phyloP scores from a whole-genome alignment of 2,888 invertebrate genomes.

The Drosophila ezoana region DNA sequence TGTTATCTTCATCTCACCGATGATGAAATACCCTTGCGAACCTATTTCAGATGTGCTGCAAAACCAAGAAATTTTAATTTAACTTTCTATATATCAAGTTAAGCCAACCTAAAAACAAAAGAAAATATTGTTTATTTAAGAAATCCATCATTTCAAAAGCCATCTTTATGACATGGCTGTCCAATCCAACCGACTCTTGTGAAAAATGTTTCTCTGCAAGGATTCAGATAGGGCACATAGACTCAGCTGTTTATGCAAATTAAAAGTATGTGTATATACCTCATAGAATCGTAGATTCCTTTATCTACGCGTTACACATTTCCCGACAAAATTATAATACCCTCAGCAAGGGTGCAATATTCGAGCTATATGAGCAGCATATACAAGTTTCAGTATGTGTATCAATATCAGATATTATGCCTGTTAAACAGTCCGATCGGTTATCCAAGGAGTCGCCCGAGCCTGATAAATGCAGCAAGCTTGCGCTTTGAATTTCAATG shows the following conservation, averaged over 20 bases:
- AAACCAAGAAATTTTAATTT: background rate
- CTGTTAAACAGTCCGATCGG: constrained; percentile 14
- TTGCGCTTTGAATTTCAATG: constrained; percentile 83
- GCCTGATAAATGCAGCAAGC: constrained; percentile 79
- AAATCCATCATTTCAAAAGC: too few relatives aligned
- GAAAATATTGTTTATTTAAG: too few relatives aligned
- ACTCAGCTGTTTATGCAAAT: too few relatives aligned
- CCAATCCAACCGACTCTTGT: too few relatives aligned
- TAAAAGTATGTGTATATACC: too few relatives aligned
- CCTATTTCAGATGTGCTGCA: background rate
- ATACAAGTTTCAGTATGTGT: constrained; percentile 37
- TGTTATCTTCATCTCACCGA: background rate
- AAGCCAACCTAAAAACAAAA: too few relatives aligned
- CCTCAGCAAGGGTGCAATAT: constrained; percentile 40
- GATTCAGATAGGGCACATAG: too few relatives aligned
- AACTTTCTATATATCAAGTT: too few relatives aligned
- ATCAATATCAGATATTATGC: constrained; percentile 18
- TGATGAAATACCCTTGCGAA: background rate
- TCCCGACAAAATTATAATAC: background rate
- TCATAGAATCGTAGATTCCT: too few relatives aligned
- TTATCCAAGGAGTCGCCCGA: constrained; percentile 32
- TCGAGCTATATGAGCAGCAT: constrained; percentile 67
- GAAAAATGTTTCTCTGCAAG: too few relatives aligned
- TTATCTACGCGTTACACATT: background rate
- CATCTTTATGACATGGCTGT: too few relatives aligned